Evolutionary conservation across 2,797 vertebrate species (phyloP).

Genomic region (Cryptoblepharus egeriae): DNA sequence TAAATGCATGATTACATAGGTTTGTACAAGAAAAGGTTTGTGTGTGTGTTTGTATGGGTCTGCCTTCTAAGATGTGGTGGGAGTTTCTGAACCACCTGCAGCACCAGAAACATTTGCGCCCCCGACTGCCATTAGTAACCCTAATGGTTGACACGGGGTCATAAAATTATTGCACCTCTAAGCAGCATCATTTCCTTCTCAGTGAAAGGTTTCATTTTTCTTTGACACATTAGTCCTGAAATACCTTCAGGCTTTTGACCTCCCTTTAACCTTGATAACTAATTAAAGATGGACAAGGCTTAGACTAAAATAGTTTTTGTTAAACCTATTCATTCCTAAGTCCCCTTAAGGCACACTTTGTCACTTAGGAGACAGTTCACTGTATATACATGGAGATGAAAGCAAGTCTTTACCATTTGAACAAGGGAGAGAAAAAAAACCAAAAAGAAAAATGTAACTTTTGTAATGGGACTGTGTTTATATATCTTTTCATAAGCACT

Average conservation of each 20-base stretch:
- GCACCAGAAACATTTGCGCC: slow-evolving; percentile 62
- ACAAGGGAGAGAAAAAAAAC: slow-evolving; percentile 30
- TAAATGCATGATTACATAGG: slow-evolving; percentile 40
- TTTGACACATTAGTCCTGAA: slow-evolving; percentile 75
- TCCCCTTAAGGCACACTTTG: slow-evolving; percentile 71
- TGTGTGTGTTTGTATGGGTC: background rate
- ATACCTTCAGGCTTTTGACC: slow-evolving; percentile 73
- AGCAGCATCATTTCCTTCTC: slow-evolving; percentile 74
- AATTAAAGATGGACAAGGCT: slow-evolving; percentile 83
- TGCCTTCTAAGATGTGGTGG: background rate
- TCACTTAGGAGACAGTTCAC: slow-evolving; percentile 59
- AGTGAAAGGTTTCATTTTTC: slow-evolving; percentile 69
- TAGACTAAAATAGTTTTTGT: slow-evolving; percentile 76
- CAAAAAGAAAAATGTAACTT: slow-evolving; percentile 50
- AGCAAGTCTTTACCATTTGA: slow-evolving; percentile 50
- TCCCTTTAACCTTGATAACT: slow-evolving; percentile 77
- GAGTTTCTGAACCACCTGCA: slow-evolving; percentile 49
- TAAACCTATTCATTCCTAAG: slow-evolving; percentile 75
- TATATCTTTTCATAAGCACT: slow-evolving; percentile 12
- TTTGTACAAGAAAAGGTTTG: too few relatives aligned
- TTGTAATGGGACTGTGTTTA: slow-evolving; percentile 50
- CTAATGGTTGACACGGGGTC: slow-evolving; percentile 74
- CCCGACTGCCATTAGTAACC: slow-evolving; percentile 63
- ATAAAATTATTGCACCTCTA: slow-evolving; percentile 77
- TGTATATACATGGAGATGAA: slow-evolving; percentile 69